These are phyloP conservation scores for Harpagifer antarcticus DNA, from an alignment of 2,797 vertebrate genomes.

Conservation along the genomic window DNA sequence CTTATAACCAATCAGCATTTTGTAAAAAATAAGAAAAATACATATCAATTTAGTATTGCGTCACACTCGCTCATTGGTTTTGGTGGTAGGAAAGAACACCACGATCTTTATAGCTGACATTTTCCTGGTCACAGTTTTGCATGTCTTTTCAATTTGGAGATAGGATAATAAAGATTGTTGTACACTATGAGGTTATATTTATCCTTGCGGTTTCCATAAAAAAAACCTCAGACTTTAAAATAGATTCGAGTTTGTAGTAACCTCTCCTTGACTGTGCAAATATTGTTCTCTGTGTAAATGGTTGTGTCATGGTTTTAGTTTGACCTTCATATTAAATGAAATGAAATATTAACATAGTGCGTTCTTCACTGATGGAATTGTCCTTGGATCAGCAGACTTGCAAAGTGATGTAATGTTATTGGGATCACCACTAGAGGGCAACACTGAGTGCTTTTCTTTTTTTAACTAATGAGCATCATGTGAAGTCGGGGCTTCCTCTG, in stretches of 20 bases:
- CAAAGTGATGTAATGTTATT: conserved; percentile 35
- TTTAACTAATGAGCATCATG: conserved; percentile 1
- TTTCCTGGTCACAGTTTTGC: not conserved
- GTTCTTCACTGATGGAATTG: not conserved
- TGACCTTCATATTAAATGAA: not conserved
- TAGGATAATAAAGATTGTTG: not conserved
- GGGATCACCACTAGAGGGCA: conserved; percentile 42
- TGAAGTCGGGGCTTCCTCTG: conserved; percentile 4
- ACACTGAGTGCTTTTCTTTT: not conserved
- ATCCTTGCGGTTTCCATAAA: not conserved
- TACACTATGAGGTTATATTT: not conserved
- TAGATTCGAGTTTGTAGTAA: not conserved
- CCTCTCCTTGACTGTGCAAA: not conserved
- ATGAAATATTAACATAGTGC: not conserved
- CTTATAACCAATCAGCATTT: not conserved
- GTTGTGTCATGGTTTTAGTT: not conserved
- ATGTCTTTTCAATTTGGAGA: not conserved
- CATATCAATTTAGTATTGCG: not conserved
- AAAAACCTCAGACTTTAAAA: not conserved
- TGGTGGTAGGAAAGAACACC: not conserved
- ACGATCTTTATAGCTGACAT: not conserved
- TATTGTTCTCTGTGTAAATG: not conserved
- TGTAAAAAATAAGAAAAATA: not conserved
- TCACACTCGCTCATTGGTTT: not conserved
- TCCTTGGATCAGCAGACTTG: conserved; percentile 5